Conservation (phyloP, 1,140 invertebrate species). For the Prorops nasuta region DNA sequence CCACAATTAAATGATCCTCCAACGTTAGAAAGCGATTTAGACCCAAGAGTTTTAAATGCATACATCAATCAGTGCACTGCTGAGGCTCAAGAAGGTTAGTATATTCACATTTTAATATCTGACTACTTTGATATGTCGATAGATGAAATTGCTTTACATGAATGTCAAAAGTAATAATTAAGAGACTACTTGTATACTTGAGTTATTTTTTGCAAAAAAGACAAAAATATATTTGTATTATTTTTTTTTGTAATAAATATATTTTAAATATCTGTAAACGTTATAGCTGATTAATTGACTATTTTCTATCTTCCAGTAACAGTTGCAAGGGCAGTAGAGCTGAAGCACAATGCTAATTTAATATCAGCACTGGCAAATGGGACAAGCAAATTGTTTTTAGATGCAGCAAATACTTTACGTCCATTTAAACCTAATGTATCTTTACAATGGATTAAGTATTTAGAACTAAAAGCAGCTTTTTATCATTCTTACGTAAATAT, state of each 20-base stretch:
- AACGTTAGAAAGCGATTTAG: slow-evolving; percentile 62
- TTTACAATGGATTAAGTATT: slow-evolving; percentile 69
- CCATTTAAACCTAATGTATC: slow-evolving; percentile 60
- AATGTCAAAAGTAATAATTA: too few species aligned
- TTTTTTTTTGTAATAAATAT: slow-evolving; percentile 14
- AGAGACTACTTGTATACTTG: too few species aligned
- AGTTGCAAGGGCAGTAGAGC: slow-evolving; percentile 68
- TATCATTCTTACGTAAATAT: slow-evolving; percentile 66
- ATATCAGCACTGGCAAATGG: slow-evolving; percentile 68
- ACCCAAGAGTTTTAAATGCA: slow-evolving; percentile 63
- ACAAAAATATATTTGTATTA: too few species aligned
- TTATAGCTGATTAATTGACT: not conserved
- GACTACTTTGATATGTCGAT: too few species aligned
- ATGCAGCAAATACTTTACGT: slow-evolving; percentile 62
- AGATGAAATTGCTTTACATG: too few species aligned
- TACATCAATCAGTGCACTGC: slow-evolving; percentile 70
- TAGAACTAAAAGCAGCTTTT: slow-evolving; percentile 66
- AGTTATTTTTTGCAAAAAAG: too few species aligned
- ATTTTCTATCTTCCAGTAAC: slow-evolving; percentile 58
- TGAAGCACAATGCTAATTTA: slow-evolving; percentile 66
- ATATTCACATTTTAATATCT: too few species aligned
- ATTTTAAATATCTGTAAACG: slow-evolving; percentile 1
- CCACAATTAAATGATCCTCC: slow-evolving; percentile 55
- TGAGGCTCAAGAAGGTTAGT: slow-evolving; percentile 76
- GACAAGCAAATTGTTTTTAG: slow-evolving; percentile 65